phyloP scores from a whole-genome alignment of 2,113 vertebrate genomes.

The Budorcas taxicolor region DNA sequence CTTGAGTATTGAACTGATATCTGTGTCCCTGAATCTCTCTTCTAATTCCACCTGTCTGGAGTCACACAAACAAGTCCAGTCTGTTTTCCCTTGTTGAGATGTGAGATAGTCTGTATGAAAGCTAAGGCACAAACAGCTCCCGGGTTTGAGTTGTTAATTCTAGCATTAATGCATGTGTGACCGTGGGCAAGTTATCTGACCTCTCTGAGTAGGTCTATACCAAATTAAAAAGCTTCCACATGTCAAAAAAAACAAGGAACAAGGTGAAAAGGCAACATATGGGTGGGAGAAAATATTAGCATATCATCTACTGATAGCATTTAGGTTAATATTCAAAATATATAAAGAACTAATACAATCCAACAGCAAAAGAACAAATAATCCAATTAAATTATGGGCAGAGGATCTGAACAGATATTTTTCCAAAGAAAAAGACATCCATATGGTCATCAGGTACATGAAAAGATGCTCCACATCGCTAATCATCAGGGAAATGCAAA shows the following conservation, averaged over 20 bases:
- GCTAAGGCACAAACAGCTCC: not conserved
- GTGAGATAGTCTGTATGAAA: not conserved
- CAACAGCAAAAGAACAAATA: not conserved
- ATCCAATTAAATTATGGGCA: not conserved
- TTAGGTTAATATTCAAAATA: not conserved
- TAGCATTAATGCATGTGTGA: not conserved
- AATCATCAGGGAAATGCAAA: not conserved
- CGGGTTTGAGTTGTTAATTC: not conserved
- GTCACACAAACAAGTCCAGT: not conserved
- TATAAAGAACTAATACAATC: not conserved
- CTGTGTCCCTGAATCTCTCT: not conserved
- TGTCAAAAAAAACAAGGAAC: not conserved
- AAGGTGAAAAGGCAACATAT: not conserved
- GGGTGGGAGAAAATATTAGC: not conserved
- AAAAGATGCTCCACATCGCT: not conserved
- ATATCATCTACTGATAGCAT: not conserved
- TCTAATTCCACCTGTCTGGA: not conserved
- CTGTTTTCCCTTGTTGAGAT: not conserved
- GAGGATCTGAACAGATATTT: not conserved
- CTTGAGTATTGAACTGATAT: not conserved
- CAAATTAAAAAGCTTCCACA: not conserved
- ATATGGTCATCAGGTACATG: not conserved
- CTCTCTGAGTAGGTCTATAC: not conserved
- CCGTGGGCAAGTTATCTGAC: not conserved
- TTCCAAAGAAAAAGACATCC: not conserved